Base-by-base conservation (phyloP, 92 coral and sea anemone genomes). In the Porites lobata region DNA sequence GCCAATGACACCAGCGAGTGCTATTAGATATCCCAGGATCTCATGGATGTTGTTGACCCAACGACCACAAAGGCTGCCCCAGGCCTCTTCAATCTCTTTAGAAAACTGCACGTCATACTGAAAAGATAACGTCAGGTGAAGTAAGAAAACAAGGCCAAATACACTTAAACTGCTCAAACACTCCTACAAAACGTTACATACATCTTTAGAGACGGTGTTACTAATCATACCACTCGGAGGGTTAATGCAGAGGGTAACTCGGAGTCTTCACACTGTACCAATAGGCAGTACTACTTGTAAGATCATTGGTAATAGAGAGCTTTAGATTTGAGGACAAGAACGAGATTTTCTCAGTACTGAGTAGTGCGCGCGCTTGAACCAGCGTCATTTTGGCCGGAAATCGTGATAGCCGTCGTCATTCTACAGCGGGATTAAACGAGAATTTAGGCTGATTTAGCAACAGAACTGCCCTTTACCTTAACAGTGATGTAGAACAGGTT, bases 11-110 rank as follows among this genome's bases (percentile, higher is more conserved):
- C 99, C 99, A 56, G 98, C 93, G 32, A 98, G 81, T 22, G 96
- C 92, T 68, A 96, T 98, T 62, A 95, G 93, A 83, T 94, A 98
- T 67, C 94, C 93, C n/a, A 98, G 73, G 62, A 98, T 94, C 90
- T 98, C 99, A 58, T 93, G 98, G 21, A 94, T 91, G 78, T 98
- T 98, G 90, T 94, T 94, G 50, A 81, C 88, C 98, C 99, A 98
- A 24, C 91, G 89, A 67, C 96, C 64, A 88, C 95, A 84, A 73
- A 96, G 88, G 91, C 98, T 92, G 79, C 93, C 93, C 99, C 99
- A 98, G 29, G 94, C 91, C 43, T 96, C 96, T 83, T 98, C 99
- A 50, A 98, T 92, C 84, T 95, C 99, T 80, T 90, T 94, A 47
- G 96, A 94, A 85, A 90, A 98, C 65, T 91, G 93, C 80, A 95